Evolutionary conservation across 2,113 vertebrate genomes (phyloP).

Genomic region (Erythrocercus mccallii): DNA sequence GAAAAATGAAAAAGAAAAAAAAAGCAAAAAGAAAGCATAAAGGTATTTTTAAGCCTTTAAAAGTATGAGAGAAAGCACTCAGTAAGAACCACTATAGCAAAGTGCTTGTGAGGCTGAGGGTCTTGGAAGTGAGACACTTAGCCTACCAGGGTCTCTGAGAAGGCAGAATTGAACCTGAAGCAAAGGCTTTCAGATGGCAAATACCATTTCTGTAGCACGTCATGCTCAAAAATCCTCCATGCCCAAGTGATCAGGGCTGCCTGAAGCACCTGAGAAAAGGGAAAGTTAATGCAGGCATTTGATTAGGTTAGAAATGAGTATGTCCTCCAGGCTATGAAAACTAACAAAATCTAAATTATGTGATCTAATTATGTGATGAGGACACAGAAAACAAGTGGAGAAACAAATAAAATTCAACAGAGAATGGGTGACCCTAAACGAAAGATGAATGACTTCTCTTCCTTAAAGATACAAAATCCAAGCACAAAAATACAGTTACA

Average conservation of each 20-base stretch:
- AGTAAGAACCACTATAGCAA: neutral
- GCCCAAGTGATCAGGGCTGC: neutral
- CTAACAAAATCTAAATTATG: neutral
- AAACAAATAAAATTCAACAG: neutral
- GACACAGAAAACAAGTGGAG: accelerated
- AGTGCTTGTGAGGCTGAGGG: neutral
- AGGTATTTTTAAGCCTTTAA: neutral
- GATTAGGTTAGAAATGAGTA: neutral
- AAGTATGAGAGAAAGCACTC: neutral
- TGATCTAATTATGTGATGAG: neutral
- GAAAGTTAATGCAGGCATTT: neutral
- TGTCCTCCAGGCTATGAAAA: neutral
- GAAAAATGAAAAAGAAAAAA: neutral
- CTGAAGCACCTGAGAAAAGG: neutral
- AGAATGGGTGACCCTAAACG: neutral
- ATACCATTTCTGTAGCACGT: neutral
- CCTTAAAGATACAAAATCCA: neutral
- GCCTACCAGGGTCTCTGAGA: neutral
- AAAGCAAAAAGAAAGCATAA: no score
- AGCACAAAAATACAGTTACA: neutral
- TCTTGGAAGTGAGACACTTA: neutral
- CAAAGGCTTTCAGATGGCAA: neutral
- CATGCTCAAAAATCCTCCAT: neutral
- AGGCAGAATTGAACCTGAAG: neutral
- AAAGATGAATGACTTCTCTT: neutral